These are phyloP conservation scores for Pristionchus mayeri DNA, from an alignment of 2,888 invertebrate species.

Conservation along the genomic window DNA sequence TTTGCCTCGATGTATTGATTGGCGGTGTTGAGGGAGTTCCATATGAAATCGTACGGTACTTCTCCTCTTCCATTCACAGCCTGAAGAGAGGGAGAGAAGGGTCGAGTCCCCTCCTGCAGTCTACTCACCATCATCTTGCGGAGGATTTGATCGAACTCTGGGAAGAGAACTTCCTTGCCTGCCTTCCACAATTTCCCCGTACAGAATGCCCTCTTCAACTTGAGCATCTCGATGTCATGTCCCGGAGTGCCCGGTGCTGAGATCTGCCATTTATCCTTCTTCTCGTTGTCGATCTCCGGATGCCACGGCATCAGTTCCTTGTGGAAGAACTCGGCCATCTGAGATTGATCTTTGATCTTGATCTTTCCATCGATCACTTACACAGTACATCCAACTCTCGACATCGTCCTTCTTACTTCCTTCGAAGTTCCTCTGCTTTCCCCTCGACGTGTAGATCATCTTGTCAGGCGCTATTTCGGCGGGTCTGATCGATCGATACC, in stretches of 20 bases:
- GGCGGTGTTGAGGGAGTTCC: neutral
- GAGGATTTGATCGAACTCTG: neutral
- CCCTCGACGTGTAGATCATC: neutral
- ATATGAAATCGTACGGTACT: neutral
- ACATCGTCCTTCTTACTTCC: constrained; percentile 17
- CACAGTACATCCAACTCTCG: constrained; percentile 38
- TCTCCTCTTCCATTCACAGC: neutral
- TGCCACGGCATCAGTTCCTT: neutral
- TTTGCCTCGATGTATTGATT: neutral
- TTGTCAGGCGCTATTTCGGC: too few species aligned
- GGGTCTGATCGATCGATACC: too few species aligned
- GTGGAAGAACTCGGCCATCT: constrained; percentile 14
- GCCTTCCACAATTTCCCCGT: neutral
- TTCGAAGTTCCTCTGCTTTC: neutral
- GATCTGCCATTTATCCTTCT: neutral
- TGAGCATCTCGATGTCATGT: neutral
- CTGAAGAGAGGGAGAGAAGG: neutral
- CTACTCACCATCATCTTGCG: neutral
- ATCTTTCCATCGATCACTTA: neutral
- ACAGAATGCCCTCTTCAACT: constrained; percentile 25
- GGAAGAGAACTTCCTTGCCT: neutral
- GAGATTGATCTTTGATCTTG: neutral
- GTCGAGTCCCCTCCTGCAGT: too few species aligned
- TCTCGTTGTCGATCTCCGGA: neutral
- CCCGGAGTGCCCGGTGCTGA: neutral